A percentile compares a stretch with the other conserved stretches of the same genome.
Conservation (phyloP, 2,113 vertebrate genomes). For the Sprattus sprattus region DNA sequence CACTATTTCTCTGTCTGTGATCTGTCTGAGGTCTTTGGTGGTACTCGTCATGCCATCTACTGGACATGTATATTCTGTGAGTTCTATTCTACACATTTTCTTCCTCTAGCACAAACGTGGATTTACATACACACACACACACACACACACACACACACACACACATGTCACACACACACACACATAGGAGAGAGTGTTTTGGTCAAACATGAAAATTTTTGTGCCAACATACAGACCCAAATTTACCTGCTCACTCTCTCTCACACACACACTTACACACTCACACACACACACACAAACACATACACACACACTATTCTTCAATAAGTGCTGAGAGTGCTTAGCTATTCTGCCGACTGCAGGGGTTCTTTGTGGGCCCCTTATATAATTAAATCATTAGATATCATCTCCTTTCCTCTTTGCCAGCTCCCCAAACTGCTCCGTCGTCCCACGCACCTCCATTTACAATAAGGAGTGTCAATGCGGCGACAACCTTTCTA, state of each 20-base stretch:
- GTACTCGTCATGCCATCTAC: not conserved
- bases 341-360: constrained; percentile 57
- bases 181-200: not conserved
- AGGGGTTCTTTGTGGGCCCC: constrained; percentile 40
- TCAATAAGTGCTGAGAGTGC: constrained; percentile 61
- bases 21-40: not conserved
- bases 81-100: not conserved
- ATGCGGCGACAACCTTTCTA: not conserved
- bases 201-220: not conserved
- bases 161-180: not conserved
- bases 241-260: not conserved
- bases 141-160: constrained; percentile 24
- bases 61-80: not conserved
- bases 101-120: not conserved
- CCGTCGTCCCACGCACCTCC: not conserved
- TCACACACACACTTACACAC: not conserved
- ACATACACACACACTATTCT: constrained; percentile 42
- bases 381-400: constrained; percentile 56
- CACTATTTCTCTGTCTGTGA: not conserved
- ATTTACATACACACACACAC: not conserved
- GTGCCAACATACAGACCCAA: not conserved
- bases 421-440: not conserved
- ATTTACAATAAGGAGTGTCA: not conserved
- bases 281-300: constrained; percentile 16
- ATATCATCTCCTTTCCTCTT: constrained; percentile 38